Conservation (phyloP, 1,140 invertebrate species). For the Drosophila ambigua region DNA sequence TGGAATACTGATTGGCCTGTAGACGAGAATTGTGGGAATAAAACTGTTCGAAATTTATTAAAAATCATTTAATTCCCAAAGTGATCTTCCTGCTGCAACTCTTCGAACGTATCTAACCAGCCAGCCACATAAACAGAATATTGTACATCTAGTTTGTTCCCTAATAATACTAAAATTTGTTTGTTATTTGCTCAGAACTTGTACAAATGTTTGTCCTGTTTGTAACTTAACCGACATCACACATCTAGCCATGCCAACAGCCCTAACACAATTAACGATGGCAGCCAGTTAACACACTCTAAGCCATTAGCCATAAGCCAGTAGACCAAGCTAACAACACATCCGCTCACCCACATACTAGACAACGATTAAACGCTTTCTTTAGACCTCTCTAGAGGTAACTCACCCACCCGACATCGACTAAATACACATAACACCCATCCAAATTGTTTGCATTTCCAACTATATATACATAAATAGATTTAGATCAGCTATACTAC, state of each 20-base stretch:
- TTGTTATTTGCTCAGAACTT: conserved; percentile 35
- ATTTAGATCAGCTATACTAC: conserved; percentile 3
- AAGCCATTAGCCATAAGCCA: conserved; percentile 26
- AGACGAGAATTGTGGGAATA: no score
- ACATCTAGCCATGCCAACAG: conserved; percentile 19
- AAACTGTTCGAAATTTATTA: no score
- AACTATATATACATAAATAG: conserved; percentile 16
- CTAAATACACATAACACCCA: conserved; percentile 35
- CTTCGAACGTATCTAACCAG: conserved; percentile 15
- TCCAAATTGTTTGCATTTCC: conserved; percentile 34
- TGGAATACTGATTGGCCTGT: no score
- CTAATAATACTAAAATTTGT: conserved; percentile 23
- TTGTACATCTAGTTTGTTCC: conserved; percentile 23
- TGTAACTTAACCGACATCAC: conserved; percentile 39
- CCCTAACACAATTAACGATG: conserved; percentile 17
- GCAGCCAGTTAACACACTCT: neutral
- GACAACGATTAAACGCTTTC: conserved; percentile 45
- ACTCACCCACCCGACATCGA: conserved; percentile 26
- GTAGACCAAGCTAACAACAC: conserved; percentile 37
- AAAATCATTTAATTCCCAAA: no score
- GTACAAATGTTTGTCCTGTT: conserved; percentile 78
- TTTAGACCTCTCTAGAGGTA: conserved; percentile 33
- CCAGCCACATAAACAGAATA: conserved; percentile 9
- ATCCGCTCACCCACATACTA: neutral
- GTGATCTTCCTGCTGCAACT: conserved; percentile 22